phyloP scores from a whole-genome alignment of 2,113 vertebrate genomes.

The Poecile atricapillus region DNA sequence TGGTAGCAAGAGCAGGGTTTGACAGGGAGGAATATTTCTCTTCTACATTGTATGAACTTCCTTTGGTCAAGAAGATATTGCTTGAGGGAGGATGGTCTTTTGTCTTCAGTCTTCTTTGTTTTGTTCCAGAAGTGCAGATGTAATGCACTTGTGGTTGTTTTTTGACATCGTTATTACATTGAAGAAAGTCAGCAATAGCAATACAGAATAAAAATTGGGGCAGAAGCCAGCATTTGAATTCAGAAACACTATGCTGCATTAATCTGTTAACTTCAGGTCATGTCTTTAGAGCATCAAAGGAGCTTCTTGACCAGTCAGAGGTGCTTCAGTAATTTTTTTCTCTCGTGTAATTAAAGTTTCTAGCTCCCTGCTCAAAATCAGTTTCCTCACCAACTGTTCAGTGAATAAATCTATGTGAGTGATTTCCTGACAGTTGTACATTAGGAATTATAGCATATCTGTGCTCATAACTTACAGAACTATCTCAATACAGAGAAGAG shows the following conservation, averaged over 20 bases:
- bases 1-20: not conserved
- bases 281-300: constrained; percentile 18
- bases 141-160: not conserved
- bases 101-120: not conserved
- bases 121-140: not conserved
- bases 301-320: constrained; percentile 37
- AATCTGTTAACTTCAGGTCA: not conserved
- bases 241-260: not conserved
- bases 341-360: constrained; percentile 46
- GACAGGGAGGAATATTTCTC: constrained; percentile 5
- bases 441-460: constrained; percentile 57
- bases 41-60: not conserved
- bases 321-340: constrained; percentile 21
- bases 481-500: constrained; percentile 41
- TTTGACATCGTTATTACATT: not conserved
- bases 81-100: not conserved
- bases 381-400: constrained; percentile 41
- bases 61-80: constrained; percentile 11
- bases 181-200: not conserved
- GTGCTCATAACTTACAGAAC: constrained; percentile 51
- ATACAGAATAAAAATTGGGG: not conserved
- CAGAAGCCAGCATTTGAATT: constrained; percentile 7
- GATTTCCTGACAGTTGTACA: constrained; percentile 60
- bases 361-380: constrained; percentile 41
- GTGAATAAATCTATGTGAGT: constrained; percentile 56